phyloP scores from a whole-genome alignment of 2,113 vertebrate genomes.

The Archocentrus centrarchus region DNA sequence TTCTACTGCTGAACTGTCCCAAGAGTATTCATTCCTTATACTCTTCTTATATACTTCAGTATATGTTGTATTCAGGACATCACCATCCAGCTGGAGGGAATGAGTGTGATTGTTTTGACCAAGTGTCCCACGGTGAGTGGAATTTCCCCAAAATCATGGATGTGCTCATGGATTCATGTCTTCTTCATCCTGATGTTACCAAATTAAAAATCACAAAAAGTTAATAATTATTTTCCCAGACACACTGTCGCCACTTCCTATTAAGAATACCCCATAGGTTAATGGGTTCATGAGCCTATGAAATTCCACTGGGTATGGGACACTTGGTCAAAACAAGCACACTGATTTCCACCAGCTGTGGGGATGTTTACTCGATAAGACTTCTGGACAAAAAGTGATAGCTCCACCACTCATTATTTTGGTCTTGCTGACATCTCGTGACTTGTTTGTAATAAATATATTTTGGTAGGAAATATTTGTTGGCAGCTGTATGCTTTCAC shows the following conservation, averaged over 20 bases:
- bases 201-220: background rate
- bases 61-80: no score
- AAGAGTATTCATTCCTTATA: background rate
- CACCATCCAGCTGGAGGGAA: background rate
- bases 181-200: background rate
- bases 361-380: background rate
- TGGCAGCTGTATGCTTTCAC: background rate
- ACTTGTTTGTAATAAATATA: background rate
- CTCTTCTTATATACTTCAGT: background rate
- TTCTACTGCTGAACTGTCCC: background rate
- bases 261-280: background rate
- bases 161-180: background rate
- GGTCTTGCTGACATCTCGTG: background rate
- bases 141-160: background rate
- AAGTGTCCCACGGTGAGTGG: background rate
- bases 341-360: background rate
- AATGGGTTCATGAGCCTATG: background rate
- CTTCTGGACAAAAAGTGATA: no score
- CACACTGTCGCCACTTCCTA: background rate
- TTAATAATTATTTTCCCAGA: background rate
- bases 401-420: background rate
- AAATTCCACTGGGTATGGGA: background rate
- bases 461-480: background rate
- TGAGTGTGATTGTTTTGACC: background rate
- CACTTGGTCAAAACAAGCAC: background rate